Evolutionary conservation across 2,797 vertebrate genomes (phyloP).

Genomic region (Rhynchonycteris naso): DNA sequence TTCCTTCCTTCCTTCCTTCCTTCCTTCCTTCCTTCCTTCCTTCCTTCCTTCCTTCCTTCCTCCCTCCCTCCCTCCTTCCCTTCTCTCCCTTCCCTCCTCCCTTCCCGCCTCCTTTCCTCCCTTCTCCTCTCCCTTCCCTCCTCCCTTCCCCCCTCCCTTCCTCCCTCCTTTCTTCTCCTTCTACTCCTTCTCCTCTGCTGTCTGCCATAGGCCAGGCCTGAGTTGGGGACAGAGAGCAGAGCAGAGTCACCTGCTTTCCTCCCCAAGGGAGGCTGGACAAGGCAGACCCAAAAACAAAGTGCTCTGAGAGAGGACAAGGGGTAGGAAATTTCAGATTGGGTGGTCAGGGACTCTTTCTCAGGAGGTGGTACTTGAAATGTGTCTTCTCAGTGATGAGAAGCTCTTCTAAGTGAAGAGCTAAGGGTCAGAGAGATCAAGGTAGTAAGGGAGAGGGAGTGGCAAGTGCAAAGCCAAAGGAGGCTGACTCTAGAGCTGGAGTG

Average conservation of each 20-base stretch:
- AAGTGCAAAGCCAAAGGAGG: background rate
- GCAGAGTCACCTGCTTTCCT: background rate
- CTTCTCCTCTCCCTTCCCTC: no score
- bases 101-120: background rate
- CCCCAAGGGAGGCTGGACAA: background rate
- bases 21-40: no score
- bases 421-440: fast-evolving
- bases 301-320: background rate
- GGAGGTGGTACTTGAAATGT: background rate
- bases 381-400: background rate
- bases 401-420: background rate
- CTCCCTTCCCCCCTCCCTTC: no score
- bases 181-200: no score
- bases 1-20: background rate
- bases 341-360: background rate
- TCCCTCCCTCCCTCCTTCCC: no score
- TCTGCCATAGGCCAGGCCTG: background rate
- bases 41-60: fast-evolving
- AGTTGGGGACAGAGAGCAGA: background rate
- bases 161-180: no score
- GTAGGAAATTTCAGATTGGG: background rate
- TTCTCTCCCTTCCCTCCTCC: background rate
- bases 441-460: background rate
- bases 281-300: no score
- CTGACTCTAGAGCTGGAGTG: background rate